These are phyloP conservation scores for Drosophila prostipennis DNA, from an alignment of 2,888 invertebrate genomes.

Conservation along the genomic window DNA sequence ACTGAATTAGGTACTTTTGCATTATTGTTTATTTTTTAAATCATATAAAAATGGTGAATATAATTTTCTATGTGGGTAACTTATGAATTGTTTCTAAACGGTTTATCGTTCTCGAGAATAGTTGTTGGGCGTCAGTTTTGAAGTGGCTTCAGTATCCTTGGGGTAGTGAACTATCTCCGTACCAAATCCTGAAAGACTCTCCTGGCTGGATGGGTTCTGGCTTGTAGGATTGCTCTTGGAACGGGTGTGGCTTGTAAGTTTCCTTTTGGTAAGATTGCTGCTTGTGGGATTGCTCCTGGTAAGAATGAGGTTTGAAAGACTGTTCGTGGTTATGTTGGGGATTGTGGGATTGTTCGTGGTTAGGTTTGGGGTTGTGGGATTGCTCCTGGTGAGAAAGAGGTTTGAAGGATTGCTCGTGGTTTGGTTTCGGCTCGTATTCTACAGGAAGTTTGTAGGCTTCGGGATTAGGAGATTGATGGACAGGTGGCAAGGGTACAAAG, in stretches of 20 bases:
- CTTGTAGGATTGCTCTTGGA: slow-evolving; percentile 1
- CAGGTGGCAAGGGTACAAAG: slow-evolving; percentile 7
- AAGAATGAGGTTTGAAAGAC: not conserved
- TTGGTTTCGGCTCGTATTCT: not conserved
- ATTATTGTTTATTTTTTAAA: slow-evolving; percentile 13
- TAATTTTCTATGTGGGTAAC: not conserved
- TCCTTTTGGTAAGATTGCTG: slow-evolving; percentile 1
- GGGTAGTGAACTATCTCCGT: slow-evolving; percentile 15
- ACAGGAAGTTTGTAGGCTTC: not conserved
- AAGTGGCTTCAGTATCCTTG: slow-evolving; percentile 16
- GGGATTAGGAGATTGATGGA: not conserved
- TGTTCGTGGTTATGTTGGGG: not conserved
- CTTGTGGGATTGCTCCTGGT: not conserved
- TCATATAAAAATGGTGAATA: not conserved
- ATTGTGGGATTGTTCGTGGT: not conserved
- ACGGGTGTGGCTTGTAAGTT: not conserved
- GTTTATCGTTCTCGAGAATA: not conserved
- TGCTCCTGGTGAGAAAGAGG: slow-evolving; percentile 3
- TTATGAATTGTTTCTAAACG: no score
- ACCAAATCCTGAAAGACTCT: slow-evolving; percentile 47
- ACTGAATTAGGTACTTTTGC: not conserved
- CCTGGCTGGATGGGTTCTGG: slow-evolving; percentile 18
- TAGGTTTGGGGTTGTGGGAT: not conserved
- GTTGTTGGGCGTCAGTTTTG: no score
- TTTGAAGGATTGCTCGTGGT: not conserved